A percentile compares a stretch with the other conserved stretches of the same genome.
phyloP scores from a whole-genome alignment of 2,888 invertebrate genomes.

The Creontiades dilutus region DNA sequence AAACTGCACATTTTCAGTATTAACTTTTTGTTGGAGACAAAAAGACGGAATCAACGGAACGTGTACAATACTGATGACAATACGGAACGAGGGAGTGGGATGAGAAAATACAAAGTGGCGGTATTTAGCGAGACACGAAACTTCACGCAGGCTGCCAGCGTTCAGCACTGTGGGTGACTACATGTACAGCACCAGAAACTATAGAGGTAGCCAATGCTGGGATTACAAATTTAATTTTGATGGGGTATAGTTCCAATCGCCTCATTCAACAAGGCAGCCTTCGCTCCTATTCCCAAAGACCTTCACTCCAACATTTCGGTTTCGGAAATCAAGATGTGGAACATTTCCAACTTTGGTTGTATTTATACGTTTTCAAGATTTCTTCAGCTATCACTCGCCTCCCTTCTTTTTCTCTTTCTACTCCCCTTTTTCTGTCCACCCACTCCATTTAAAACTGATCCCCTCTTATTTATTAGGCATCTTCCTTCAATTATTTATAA shows the following conservation, averaged over 20 bases:
- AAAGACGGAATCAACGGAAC: too few relatives aligned
- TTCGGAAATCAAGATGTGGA: slow-evolving; percentile 69
- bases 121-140: too few relatives aligned
- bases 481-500: slow-evolving; percentile 70
- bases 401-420: slow-evolving; percentile 40
- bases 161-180: too few relatives aligned
- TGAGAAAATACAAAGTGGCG: too few relatives aligned
- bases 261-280: not conserved
- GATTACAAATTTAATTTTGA: not conserved
- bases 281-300: not conserved
- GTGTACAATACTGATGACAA: too few relatives aligned
- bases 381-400: slow-evolving; percentile 66
- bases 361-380: slow-evolving; percentile 70
- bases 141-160: too few relatives aligned
- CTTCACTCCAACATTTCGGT: slow-evolving; percentile 58
- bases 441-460: slow-evolving; percentile 68
- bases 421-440: slow-evolving; percentile 64
- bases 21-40: too few relatives aligned
- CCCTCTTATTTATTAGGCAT: slow-evolving; percentile 63
- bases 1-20: too few relatives aligned
- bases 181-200: too few relatives aligned
- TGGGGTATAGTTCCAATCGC: not conserved
- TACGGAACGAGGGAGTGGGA: too few relatives aligned
- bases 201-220: too few relatives aligned
- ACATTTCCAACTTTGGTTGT: slow-evolving; percentile 66